Base-by-base conservation (phyloP, 64 coral and sea anemone genomes). In the Dendrophyllia cribrosa region DNA sequence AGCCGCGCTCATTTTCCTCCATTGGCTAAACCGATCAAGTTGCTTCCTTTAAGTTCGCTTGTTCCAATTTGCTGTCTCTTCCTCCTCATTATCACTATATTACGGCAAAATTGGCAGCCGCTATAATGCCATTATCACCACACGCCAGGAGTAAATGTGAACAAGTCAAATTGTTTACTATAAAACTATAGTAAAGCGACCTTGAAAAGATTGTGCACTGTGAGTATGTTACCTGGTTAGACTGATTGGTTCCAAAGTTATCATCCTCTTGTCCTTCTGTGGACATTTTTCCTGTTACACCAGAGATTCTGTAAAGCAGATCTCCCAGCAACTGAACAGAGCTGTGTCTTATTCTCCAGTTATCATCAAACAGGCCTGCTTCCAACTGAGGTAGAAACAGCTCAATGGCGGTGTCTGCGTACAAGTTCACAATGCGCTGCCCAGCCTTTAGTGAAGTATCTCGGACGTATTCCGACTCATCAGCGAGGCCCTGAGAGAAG, bases 201-300 rank as follows among this genome's bases (percentile, higher is more conserved):
- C 4, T 19, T 3, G n/a, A 9, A 14, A 48, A 6, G 10, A 45
- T 52, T 26, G 61, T 26, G 14, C 8, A 52, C 15, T 15, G 10
- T 70, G 24, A 7, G 20, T 72, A 15, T 26, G 48, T 85, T 1
- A 99, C 97, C 97, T 96, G 91, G 76, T 99, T 99, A 13, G 97
- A 99, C 74, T 94, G 91, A 6, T 50, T 76, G 16, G 97, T 99
- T 0, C 97, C 97, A 93, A 99, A 99, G 60, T 99, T 99, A 86
- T 99, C 97, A 88, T 99, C 97, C 51, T 99, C 97, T 10, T 96
- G 91, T 64, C 97, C 97, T 51, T 99, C 97, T 7, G 97, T 99
- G 6, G 94, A 94, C 97, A 99, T 99, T 58, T 99, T 99, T 6
- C 97, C 97, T 17, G 97, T 96, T 2, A 99, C 97, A 66, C 97